Conservation (phyloP, 1,140 invertebrate species). For the Sitobion miscanthi region DNA sequence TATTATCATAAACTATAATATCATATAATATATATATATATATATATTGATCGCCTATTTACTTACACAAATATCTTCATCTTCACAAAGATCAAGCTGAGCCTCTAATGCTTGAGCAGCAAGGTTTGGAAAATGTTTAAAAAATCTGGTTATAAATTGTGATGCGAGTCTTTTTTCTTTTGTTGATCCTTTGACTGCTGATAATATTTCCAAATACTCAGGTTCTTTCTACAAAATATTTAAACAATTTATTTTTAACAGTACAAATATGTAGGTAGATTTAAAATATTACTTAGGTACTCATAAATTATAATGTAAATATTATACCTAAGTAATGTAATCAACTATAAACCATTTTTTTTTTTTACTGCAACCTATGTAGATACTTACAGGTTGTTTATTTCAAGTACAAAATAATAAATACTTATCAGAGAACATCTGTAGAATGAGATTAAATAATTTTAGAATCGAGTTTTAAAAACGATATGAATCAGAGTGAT, state of each 20-base stretch:
- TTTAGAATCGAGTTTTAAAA: no score
- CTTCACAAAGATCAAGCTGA: constrained; percentile 93
- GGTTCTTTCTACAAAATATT: constrained; percentile 78
- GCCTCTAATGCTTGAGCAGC: constrained; percentile 88
- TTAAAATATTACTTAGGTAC: neutral
- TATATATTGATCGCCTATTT: neutral
- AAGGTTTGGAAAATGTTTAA: constrained; percentile 87
- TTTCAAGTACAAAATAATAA: no score
- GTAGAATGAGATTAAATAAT: no score
- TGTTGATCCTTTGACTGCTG: constrained; percentile 80
- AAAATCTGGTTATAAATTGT: constrained; percentile 94
- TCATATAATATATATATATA: neutral
- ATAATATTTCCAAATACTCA: constrained; percentile 86
- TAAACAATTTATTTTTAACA: constrained; percentile 58
- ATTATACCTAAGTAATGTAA: neutral
- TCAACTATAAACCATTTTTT: neutral
- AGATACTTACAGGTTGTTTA: no score
- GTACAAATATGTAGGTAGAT: neutral
- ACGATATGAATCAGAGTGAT: no score
- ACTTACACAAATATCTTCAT: constrained; percentile 88
- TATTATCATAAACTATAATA: no score
- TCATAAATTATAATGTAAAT: neutral
- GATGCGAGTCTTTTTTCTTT: constrained; percentile 93
- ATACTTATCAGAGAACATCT: no score
- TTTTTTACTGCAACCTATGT: no score